Percentiles rank a stretch among this genome's conserved stretches.
phyloP scores from a whole-genome alignment of 1,140 invertebrate species.

The Liolophura sinensis region DNA sequence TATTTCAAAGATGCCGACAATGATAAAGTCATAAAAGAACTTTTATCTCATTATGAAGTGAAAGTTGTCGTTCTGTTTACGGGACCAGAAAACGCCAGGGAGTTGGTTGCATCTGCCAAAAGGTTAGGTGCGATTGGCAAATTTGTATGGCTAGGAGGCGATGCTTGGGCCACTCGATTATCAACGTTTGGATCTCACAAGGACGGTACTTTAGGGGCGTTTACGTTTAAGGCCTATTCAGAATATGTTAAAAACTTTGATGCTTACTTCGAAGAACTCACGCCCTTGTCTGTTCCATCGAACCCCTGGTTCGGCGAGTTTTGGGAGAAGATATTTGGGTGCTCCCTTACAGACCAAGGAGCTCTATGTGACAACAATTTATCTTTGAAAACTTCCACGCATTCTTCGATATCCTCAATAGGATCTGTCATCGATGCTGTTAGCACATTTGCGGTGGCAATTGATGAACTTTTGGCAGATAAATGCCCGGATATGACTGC shows the following conservation, averaged over 20 bases:
- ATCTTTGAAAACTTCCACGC: not conserved
- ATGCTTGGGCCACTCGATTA: constrained; percentile 74
- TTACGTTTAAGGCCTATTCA: constrained; percentile 69
- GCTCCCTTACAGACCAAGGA: constrained; percentile 1
- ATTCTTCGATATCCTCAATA: constrained; percentile 70
- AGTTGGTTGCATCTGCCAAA: constrained; percentile 58
- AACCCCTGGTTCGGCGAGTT: constrained; percentile 33
- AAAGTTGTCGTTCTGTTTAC: constrained; percentile 72
- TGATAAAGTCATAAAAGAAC: constrained; percentile 5
- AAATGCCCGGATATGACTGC: constrained; percentile 1
- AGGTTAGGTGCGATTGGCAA: constrained; percentile 40
- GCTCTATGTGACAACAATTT: not conserved
- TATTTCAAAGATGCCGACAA: constrained; percentile 7
- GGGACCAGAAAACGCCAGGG: constrained; percentile 68
- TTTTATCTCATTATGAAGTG: constrained; percentile 10
- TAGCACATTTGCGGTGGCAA: constrained; percentile 78
- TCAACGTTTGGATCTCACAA: constrained; percentile 70
- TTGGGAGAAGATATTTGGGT: constrained; percentile 25
- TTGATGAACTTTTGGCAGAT: constrained; percentile 56
- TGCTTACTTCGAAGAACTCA: constrained; percentile 29
- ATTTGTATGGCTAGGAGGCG: constrained; percentile 75
- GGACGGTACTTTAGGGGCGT: constrained; percentile 71
- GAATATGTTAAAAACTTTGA: constrained; percentile 29
- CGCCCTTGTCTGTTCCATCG: not conserved
- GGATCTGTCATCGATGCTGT: constrained; percentile 86